Evolutionary conservation across 2,797 vertebrate species (phyloP).

Genomic region (Psittacula derbiana): DNA sequence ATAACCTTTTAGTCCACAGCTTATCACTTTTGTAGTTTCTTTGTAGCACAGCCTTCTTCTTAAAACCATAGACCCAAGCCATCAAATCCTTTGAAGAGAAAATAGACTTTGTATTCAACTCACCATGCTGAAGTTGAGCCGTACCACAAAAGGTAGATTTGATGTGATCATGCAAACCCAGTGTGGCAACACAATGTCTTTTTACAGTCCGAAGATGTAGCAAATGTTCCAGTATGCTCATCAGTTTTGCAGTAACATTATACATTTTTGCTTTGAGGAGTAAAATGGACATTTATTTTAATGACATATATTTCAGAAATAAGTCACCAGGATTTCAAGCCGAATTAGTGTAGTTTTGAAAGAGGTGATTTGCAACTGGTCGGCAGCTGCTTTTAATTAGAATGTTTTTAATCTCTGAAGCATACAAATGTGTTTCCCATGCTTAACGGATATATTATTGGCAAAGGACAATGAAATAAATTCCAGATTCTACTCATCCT

Average conservation of each 20-base stretch:
- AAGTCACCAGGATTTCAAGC: slow-evolving; percentile 8
- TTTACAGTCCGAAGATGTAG: not conserved
- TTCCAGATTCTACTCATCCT: slow-evolving; percentile 20
- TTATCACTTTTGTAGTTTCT: not conserved
- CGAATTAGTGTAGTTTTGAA: not conserved
- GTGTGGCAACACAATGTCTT: not conserved
- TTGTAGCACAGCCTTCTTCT: not conserved
- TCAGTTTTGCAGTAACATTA: not conserved
- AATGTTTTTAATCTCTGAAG: slow-evolving; percentile 42
- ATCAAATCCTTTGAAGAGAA: not conserved
- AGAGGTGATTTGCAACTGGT: not conserved
- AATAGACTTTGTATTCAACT: not conserved
- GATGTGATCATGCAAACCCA: not conserved
- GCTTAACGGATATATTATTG: slow-evolving; percentile 4
- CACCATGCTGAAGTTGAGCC: not conserved
- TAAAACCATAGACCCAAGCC: not conserved
- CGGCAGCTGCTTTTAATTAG: slow-evolving; percentile 11
- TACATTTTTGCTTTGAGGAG: not conserved
- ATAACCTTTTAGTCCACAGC: not conserved
- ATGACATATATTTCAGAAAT: not conserved
- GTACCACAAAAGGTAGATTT: not conserved
- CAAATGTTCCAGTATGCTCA: not conserved
- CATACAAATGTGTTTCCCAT: slow-evolving; percentile 28
- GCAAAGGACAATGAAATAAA: slow-evolving; percentile 41
- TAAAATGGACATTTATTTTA: slow-evolving; percentile 3